These are phyloP conservation scores for Ditylenchus dipsaci DNA, from an alignment of 1,140 invertebrate genomes.

Conservation along the genomic window DNA sequence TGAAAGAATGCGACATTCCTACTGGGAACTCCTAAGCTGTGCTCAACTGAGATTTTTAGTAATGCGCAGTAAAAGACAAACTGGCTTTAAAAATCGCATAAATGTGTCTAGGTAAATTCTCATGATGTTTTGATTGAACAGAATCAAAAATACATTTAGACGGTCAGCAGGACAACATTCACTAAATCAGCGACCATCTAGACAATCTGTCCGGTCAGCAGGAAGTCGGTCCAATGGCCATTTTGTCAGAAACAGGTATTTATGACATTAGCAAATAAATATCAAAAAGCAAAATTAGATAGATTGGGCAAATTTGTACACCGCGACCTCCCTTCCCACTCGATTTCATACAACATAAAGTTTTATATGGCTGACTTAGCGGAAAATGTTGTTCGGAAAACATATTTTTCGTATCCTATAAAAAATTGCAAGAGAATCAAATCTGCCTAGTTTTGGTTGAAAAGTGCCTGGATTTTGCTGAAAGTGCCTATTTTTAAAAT, in stretches of 20 bases:
- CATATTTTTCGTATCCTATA: too few relatives aligned
- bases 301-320: too few relatives aligned
- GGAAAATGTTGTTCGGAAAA: too few relatives aligned
- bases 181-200: neutral
- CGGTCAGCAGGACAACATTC: conserved; percentile 37
- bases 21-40: conserved; percentile 46
- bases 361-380: too few relatives aligned
- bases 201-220: conserved; percentile 33
- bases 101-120: conserved; percentile 8
- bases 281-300: too few relatives aligned
- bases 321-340: too few relatives aligned
- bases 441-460: too few relatives aligned
- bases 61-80: neutral
- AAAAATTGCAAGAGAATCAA: too few relatives aligned
- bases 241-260: conserved; percentile 43
- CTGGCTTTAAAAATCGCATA: conserved; percentile 3
- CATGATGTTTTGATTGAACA: neutral
- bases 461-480: too few relatives aligned
- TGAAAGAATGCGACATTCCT: conserved; percentile 49
- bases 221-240: conserved; percentile 40
- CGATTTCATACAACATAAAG: too few relatives aligned
- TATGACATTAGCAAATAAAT: too few relatives aligned
- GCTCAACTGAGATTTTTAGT: conserved; percentile 34
- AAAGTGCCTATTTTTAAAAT: too few relatives aligned
- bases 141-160: conserved; percentile 17